Conservation (phyloP, 2,113 vertebrate genomes). For the Dendrocopos noguchii region DNA sequence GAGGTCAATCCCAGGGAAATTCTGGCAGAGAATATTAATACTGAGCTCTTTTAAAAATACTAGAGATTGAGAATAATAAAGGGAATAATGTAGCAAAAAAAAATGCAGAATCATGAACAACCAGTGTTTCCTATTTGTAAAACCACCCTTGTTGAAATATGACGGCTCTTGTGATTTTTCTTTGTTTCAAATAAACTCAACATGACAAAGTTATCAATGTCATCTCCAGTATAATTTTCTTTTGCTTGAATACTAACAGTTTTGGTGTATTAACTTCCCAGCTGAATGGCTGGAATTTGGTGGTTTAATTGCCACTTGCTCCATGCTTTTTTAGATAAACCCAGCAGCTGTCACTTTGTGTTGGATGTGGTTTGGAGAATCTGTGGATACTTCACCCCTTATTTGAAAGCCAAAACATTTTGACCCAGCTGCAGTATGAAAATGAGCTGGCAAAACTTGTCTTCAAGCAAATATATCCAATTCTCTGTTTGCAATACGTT, state of each 20-base stretch:
- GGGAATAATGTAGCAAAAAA: not conserved
- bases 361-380: conserved; percentile 69
- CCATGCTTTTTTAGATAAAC: conserved; percentile 70
- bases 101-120: not conserved
- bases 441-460: conserved; percentile 54
- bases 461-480: conserved; percentile 45
- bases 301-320: conserved; percentile 71
- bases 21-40: not conserved
- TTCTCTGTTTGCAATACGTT: conserved; percentile 50
- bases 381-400: conserved; percentile 61
- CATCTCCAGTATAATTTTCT: conserved; percentile 6
- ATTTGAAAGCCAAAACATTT: conserved; percentile 68
- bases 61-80: not conserved
- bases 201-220: conserved; percentile 19
- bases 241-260: conserved; percentile 27
- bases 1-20: not conserved
- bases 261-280: conserved; percentile 58
- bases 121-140: not conserved
- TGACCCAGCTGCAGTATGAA: conserved; percentile 68
- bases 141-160: not conserved
- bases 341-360: conserved; percentile 72
- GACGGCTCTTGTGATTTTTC: not conserved
- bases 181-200: conserved; percentile 13
- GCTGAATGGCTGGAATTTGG: conserved; percentile 56
- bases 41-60: not conserved